Evolutionary conservation across 2,888 invertebrate species (phyloP), one percentile per base, ranked within the genome.

Genomic region (Aphidius colemani): DNA sequence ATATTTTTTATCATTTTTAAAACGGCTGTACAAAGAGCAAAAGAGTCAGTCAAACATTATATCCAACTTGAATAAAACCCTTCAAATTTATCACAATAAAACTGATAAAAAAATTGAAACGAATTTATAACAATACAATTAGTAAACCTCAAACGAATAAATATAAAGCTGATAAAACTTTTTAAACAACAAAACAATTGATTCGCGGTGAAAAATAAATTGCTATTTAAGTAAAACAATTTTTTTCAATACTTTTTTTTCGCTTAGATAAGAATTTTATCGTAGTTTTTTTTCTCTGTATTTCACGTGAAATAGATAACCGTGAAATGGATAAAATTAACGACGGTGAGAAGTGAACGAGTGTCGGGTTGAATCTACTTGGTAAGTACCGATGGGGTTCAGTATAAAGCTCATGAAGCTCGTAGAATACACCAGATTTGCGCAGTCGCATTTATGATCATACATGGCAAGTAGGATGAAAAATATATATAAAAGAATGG

Each of bases 361-460:
- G 74, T 72, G 70, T 69, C 70, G 71, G 68, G 73, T 72, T 67
- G 70, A 72, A 71, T 74, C 73, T 71, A 73, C 76, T 73, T 70
- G 72, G 72, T 68, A 69, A 71, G 70, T 69, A 67, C 66, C 67
- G 48, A 53, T 43, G 61, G 59, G 50, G 65, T 64, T 49, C 53
- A 41, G 55, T 53, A 18, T 50, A 13, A 55, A 55, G 48, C 61
- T 48, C 58, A 18, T 50, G 39, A 55, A 55, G 48, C 61, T 48
- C 53, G 18, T 48, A 59, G 18, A 18, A 30, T 8, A 6, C 10
- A 10, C 56, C 75, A 79, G 80, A 85, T 85, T 85, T 85, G 84
- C 85, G 85, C 82, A 78, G 76, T 70, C 80, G 80, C 82, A 83
- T 82, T 18, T 30, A 30, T 5, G 5, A 30, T 30, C 30, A 30